phyloP scores from a whole-genome alignment of 2,797 vertebrate genomes.

The Silurus lanzhouensis region DNA sequence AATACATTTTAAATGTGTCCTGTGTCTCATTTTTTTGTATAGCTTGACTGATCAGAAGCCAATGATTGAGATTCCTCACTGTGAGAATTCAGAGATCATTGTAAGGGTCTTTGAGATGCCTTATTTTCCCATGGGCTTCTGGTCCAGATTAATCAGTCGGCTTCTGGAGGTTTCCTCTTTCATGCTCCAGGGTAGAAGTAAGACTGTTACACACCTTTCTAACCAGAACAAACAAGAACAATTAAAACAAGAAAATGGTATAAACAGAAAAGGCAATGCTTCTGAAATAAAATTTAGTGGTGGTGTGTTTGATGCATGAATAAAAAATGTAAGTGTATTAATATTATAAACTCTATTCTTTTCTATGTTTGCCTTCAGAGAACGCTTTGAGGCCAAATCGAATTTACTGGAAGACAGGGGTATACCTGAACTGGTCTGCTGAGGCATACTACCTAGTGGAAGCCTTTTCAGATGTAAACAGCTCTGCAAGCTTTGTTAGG shows the following conservation, averaged over 20 bases:
- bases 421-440: conserved; percentile 92
- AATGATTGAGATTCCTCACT: conserved; percentile 90
- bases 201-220: background rate
- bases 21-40: conserved; percentile 6
- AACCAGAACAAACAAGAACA: background rate
- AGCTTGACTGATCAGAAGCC: conserved; percentile 90
- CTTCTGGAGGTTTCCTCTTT: conserved; percentile 89
- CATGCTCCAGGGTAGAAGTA: conserved; percentile 88
- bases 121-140: conserved; percentile 96
- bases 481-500: conserved; percentile 85
- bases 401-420: conserved; percentile 92
- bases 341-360: background rate
- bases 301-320: background rate
- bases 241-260: background rate
- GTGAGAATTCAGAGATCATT: conserved; percentile 93
- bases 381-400: conserved; percentile 82
- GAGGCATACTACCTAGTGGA: conserved; percentile 94
- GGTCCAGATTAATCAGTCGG: conserved; percentile 91
- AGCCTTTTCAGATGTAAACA: conserved; percentile 77
- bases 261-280: background rate
- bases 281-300: background rate
- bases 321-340: background rate
- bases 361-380: conserved; percentile 67
- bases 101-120: conserved; percentile 95
- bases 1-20: background rate